These are phyloP conservation scores for Sylvietta virens DNA, from an alignment of 2,113 vertebrate genomes.

Conservation along the genomic window DNA sequence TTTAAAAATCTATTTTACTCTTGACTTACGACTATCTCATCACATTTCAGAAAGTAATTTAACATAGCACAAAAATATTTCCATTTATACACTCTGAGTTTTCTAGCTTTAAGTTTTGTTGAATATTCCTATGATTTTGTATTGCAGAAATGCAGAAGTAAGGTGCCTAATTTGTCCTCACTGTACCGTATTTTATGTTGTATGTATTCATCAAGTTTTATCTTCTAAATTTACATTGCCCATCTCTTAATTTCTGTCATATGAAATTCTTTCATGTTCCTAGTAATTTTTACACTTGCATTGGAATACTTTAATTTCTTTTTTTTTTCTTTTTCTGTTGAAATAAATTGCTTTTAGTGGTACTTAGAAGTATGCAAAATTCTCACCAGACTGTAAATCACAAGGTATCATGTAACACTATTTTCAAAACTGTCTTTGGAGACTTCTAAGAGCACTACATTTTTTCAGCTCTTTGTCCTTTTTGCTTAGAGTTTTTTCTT, in stretches of 20 bases:
- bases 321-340: background rate
- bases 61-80: background rate
- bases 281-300: background rate
- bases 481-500: background rate
- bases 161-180: background rate
- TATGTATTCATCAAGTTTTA: background rate
- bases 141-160: background rate
- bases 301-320: background rate
- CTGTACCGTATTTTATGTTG: background rate
- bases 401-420: background rate
- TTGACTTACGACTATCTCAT: background rate
- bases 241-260: background rate
- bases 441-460: background rate
- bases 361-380: background rate
- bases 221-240: background rate
- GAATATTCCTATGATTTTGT: background rate
- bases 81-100: background rate
- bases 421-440: background rate
- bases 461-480: background rate
- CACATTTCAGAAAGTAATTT: background rate
- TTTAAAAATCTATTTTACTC: background rate
- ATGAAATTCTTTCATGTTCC: background rate
- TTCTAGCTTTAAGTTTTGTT: background rate
- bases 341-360: background rate
- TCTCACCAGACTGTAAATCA: background rate